A percentile compares a stretch with the other conserved stretches of the same genome.
Evolutionary conservation across 2,888 invertebrate species (phyloP).

Genomic region (Mythimna lalbum): DNA sequence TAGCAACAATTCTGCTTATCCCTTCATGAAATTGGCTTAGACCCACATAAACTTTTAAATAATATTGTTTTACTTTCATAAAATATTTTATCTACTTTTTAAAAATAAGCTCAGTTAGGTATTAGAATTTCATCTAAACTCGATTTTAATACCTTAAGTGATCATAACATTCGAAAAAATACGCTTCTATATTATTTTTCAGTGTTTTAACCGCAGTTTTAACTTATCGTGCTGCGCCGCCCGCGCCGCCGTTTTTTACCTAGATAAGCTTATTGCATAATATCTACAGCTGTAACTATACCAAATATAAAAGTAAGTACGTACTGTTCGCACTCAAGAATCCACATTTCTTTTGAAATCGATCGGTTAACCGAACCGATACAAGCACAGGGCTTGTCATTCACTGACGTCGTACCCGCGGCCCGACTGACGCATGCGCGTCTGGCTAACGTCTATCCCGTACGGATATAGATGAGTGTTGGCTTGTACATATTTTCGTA

Average conservation of each 20-base stretch:
- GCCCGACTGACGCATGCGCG: conserved; percentile 88
- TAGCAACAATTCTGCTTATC: conserved; percentile 9
- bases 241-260: not conserved
- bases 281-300: conserved; percentile 35
- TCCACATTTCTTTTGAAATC: conserved; percentile 86
- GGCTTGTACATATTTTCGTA: conserved; percentile 83
- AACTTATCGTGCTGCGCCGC: not conserved
- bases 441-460: conserved; percentile 88
- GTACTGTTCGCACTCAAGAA: conserved; percentile 66
- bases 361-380: conserved; percentile 81
- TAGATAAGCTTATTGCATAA: conserved; percentile 15
- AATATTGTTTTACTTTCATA: not conserved
- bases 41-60: not conserved
- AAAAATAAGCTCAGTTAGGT: conserved; percentile 21
- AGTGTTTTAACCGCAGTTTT: conserved; percentile 21
- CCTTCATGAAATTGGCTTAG: not conserved
- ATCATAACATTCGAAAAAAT: conserved; percentile 27
- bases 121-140: conserved; percentile 22
- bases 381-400: conserved; percentile 88
- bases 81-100: conserved; percentile 20
- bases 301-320: conserved; percentile 47
- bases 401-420: conserved; percentile 86
- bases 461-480: conserved; percentile 85
- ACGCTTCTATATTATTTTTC: conserved; percentile 29
- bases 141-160: conserved; percentile 19